Base-by-base conservation (phyloP, 2,888 invertebrate species). In the Parasteatoda lunata region DNA sequence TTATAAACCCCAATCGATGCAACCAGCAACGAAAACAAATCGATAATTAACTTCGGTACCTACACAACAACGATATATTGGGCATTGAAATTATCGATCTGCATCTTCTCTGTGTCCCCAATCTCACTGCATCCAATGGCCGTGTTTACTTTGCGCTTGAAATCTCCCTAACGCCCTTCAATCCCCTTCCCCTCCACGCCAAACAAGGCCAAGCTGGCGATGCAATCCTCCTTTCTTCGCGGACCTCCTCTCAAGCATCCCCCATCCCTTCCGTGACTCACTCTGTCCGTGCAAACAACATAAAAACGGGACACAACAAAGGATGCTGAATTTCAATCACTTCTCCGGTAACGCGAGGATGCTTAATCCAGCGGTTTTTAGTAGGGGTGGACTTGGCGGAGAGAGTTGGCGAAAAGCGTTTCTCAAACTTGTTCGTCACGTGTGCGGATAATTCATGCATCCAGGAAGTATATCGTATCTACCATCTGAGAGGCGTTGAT, bases 181-280 rank as follows among this genome's bases (percentile, higher is more conserved):
- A 4, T 48, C 66, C 66, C n/a, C 15, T 45, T 75, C 52, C 52
- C 51, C 52, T 59, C 59, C 54, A 59, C 72, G 72, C 45, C 76
- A 65, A 65, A 77, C 65, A 73, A n/a, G 48, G 66, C 76, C 59
- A 59, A 65, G 66, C 76, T n/a, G 15, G 65, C 49, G 76, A 65
- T 65, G 54, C 75, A 75, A 51, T 0, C 59, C 5, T 47, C 30
- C 51, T 5, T 11, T n/a, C 72, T n/a, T 13, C 48, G 45, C 49
- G 48, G 15, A 65, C 76, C 75, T 51, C 30, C 49, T 47, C 48
- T 9, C 11, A 49, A 70, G 68, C 30, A 70, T 68, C 48, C n/a
- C 47, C 49, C 70, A 6, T 68, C 70, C 59, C 59, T 59, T n/a
- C 59, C 59, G 8, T 59, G 59, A 59, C 59, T 59, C 59, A 59